These are phyloP conservation scores for Thereva nobilitata DNA, from an alignment of 2,888 invertebrate genomes.

Conservation along the genomic window DNA sequence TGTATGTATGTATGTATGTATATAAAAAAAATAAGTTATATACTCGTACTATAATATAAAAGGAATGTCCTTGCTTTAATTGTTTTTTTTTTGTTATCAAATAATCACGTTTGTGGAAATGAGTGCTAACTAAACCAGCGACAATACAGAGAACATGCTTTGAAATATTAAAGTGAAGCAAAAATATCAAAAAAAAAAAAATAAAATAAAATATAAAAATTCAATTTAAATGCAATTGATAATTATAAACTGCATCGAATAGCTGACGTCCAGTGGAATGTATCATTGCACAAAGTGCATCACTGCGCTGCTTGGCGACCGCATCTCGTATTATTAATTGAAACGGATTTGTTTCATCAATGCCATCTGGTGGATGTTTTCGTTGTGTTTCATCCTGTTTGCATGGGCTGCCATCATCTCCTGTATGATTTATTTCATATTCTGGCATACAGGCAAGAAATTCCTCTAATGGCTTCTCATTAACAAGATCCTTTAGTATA, in stretches of 20 bases:
- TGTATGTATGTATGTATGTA: too few species aligned
- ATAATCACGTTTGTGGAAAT: too few species aligned
- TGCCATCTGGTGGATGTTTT: slow-evolving; percentile 53
- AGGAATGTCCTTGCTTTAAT: too few species aligned
- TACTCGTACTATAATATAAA: too few species aligned
- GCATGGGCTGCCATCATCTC: neutral
- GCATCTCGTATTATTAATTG: slow-evolving; percentile 55
- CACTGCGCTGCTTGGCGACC: slow-evolving; percentile 65
- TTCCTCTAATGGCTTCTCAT: slow-evolving; percentile 54
- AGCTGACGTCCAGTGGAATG: slow-evolving; percentile 66
- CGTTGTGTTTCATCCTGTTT: slow-evolving; percentile 29
- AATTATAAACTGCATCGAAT: slow-evolving; percentile 57
- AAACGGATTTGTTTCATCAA: slow-evolving; percentile 56
- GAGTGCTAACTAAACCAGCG: too few species aligned
- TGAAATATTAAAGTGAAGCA: too few species aligned
- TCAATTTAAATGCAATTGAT: slow-evolving; percentile 54
- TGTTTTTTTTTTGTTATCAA: too few species aligned
- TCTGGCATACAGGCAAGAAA: slow-evolving; percentile 55
- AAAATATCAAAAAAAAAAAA: too few species aligned
- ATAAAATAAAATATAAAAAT: too few species aligned
- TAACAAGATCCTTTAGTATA: slow-evolving; percentile 53
- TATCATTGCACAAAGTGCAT: slow-evolving; percentile 65
- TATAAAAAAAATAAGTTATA: too few species aligned
- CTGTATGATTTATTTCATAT: slow-evolving; percentile 47
- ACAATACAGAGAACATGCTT: too few species aligned